Percentiles rank a stretch among this genome's conserved stretches.
Conservation (phyloP, 2,888 invertebrate species). For the Xiphydria camelus region DNA sequence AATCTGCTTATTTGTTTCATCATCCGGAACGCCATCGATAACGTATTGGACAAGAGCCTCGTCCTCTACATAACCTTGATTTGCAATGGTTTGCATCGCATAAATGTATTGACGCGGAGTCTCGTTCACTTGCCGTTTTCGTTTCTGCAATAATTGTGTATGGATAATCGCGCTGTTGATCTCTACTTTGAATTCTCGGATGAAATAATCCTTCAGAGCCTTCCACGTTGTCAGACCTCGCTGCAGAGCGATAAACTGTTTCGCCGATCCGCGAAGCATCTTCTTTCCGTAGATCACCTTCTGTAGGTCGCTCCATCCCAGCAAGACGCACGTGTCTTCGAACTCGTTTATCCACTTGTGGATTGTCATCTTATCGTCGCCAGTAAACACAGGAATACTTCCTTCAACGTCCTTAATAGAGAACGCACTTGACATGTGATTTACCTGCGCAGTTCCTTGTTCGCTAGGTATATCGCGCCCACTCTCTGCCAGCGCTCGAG, state of each 20-base stretch:
- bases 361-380: no score
- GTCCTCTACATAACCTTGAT: constrained; percentile 22
- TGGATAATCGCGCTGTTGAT: no score
- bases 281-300: constrained; percentile 9
- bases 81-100: constrained; percentile 24
- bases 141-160: no score
- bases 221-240: constrained; percentile 15
- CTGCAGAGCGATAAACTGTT: constrained; percentile 8
- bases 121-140: constrained; percentile 17
- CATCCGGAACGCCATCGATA: no score
- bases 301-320: no score
- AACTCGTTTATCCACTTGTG: constrained; percentile 3
- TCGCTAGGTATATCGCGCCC: no score
- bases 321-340: no score
- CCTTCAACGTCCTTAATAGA: constrained; percentile 12
- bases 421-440: constrained; percentile 1
- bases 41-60: no score
- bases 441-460: no score
- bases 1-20: constrained; percentile 14
- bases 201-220: constrained; percentile 12
- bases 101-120: constrained; percentile 23
- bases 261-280: constrained; percentile 9
- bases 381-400: constrained; percentile 6
- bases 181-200: no score
- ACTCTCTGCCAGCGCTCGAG: no score